Base-by-base conservation (phyloP, 2,113 vertebrate genomes). In the Camarhynchus parvulus region DNA sequence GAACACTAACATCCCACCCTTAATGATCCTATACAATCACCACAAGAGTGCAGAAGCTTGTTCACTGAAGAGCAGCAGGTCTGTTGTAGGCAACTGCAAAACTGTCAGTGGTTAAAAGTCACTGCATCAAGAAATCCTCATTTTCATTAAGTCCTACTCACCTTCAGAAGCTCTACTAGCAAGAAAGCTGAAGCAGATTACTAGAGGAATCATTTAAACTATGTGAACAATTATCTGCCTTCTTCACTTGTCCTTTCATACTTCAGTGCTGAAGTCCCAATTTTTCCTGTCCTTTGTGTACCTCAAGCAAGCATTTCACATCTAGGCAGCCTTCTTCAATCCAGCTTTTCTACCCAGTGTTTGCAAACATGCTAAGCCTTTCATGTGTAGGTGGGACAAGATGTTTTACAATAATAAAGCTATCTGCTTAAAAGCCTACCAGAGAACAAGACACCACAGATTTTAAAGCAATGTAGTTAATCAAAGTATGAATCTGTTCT, bases 401-500 rank as follows among this genome's bases (percentile, higher is more conserved):
- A 13, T 24, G 31, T 35, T 88, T 74, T 58, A 80, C 39, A 42
- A 18, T 33, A 70, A 76, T 85, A 82, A 91, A 95, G 15, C 41
- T 87, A 94, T 66, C 88, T 88, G 63, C 72, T 73, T 93, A 85
- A 90, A 95, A 90, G 46, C 66, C 86, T 86, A 85, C 74, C 55
- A 67, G 75, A 90, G 63, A 90, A 90, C 25, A 7, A 90, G 58
- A 44, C 83, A 83, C 35, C 64, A 83, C 50, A 66, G 90, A 92
- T 13, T 47, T 61, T 92, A 83, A 87, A 89, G 80, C 61, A 44
- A 90, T 16, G 59, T 9, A 59, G 33, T 87, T 96, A 94, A 95
- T 88, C 94, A 80, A 94, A 94, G 88, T 85, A 94, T 89, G 87
- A 95, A 91, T 91, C 77, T 94, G 52, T 72, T 91, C 81, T 94